Evolutionary conservation across 2,888 invertebrate species (phyloP).

Genomic region (Drosophila demipolita): DNA sequence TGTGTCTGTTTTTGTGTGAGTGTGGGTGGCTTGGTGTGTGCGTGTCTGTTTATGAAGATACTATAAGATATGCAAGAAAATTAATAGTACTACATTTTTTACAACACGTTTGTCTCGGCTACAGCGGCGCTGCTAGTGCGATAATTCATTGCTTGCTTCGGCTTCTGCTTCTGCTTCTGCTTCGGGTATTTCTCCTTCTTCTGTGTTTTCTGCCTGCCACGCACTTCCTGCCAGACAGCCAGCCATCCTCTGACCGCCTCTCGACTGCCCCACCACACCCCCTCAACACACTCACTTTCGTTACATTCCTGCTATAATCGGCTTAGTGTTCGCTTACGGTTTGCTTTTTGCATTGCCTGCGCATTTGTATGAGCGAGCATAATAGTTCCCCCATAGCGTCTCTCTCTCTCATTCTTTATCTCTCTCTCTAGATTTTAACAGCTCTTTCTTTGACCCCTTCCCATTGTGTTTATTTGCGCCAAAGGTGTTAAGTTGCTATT

Average conservation of each 20-base stretch:
- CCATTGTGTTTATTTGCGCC: conserved; percentile 50
- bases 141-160: conserved; percentile 70
- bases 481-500: conserved; percentile 79
- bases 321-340: conserved; percentile 77
- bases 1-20: conserved; percentile 16
- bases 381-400: conserved; percentile 56
- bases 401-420: background rate
- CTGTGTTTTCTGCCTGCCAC: conserved; percentile 60
- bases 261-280: background rate
- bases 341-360: conserved; percentile 75
- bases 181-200: conserved; percentile 23
- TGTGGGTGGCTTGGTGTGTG: conserved; percentile 43
- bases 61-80: conserved; percentile 80
- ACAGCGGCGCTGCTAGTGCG: conserved; percentile 65
- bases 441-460: conserved; percentile 13
- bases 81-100: conserved; percentile 80
- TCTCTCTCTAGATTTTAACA: background rate
- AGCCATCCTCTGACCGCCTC: conserved; percentile 40
- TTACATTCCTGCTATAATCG: conserved; percentile 78
- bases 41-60: conserved; percentile 75
- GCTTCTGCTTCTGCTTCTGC: conserved; percentile 16
- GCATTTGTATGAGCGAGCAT: conserved; percentile 58
- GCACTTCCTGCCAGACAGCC: conserved; percentile 67
- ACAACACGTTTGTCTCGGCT: conserved; percentile 77
- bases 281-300: conserved; percentile 52